Evolutionary conservation across 2,113 vertebrate genomes (phyloP), one percentile per base, ranked within the genome.

Genomic region (Rhabdornis inornatus): DNA sequence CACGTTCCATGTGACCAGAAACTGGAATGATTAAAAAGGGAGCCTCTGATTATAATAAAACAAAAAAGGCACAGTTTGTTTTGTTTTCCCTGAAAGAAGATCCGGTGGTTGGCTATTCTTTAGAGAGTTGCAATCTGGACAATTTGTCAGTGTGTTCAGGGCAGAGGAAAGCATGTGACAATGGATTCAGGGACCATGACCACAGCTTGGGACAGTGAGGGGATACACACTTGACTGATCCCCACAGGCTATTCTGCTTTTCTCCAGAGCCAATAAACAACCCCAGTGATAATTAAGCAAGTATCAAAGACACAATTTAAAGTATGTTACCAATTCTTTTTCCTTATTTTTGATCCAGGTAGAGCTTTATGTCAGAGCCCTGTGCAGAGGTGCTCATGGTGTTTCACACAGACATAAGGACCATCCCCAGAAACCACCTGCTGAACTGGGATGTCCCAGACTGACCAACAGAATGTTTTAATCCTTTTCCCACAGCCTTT

Each of bases 81-180:
- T 97, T 97, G 96, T 91, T 97, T 97, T 94, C 90, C 75, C 44
- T 96, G 94, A 95, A 84, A 93, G 96, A 97, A 91, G 90, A 96
- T 96, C 92, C 22, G 65, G 96, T 94, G 59, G 68, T 80, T 97
- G 91, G 93, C 80, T 44, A 28, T 75, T 94, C 95, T 97, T 96
- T 84, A 83, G 47, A 94, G 66, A 92, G 50, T 7, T 95, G 93
- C 92, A 96, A 82, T 91, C 94, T 95, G 95, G 88, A 95, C 84
- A 82, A 87, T 95, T 94, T 94, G 78, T 94, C 92, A 91, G 66
- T 39, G 70, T 94, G 92, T 60, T 96, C 94, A 84, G 66, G 92
- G 65, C 88, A 93, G 83, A 97, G 68, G 94, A 93, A 95, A 91
- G 25, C 77, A 75, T 86, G 61, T 86, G 92, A 94, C 92, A 96